Evolutionary conservation across 2,797 vertebrate genomes (phyloP).

Genomic region (Danio albolineatus): DNA sequence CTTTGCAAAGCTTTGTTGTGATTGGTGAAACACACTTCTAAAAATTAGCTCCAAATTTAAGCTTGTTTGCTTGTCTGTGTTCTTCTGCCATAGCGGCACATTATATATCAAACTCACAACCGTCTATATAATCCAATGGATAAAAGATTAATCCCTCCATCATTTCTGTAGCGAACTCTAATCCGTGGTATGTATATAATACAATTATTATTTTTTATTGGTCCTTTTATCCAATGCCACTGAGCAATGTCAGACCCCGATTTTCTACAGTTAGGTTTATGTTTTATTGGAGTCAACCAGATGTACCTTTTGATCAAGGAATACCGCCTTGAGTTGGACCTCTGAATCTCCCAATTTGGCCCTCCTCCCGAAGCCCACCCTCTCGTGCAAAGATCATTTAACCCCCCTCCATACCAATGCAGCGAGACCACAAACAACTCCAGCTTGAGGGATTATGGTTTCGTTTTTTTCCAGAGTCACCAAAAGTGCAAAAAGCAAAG

Average conservation of each 20-base stretch:
- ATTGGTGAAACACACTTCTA: conserved; percentile 42
- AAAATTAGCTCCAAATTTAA: conserved; percentile 33
- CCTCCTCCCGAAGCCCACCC: conserved; percentile 56
- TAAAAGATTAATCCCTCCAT: conserved; percentile 65
- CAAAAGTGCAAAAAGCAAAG: conserved; percentile 4
- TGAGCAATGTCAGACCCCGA: conserved; percentile 66
- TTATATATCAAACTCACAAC: conserved; percentile 50
- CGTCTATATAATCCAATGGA: conserved; percentile 55
- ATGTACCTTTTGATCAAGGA: conserved; percentile 78
- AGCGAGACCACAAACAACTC: conserved; percentile 26
- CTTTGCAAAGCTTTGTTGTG: conserved; percentile 44
- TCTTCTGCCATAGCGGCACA: conserved; percentile 55
- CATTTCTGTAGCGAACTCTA: conserved; percentile 61
- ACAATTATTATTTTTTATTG: conserved; percentile 73
- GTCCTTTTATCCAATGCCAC: conserved; percentile 76
- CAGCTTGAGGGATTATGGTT: conserved; percentile 1
- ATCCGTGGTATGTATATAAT: conserved; percentile 65
- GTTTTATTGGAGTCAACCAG: conserved; percentile 74
- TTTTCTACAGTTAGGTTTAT: conserved; percentile 73
- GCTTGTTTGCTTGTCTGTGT: conserved; percentile 62
- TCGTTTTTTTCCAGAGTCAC: not conserved
- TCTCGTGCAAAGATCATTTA: conserved; percentile 33
- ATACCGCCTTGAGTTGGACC: conserved; percentile 70
- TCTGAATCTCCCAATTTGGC: conserved; percentile 55
- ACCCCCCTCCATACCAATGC: conserved; percentile 16